Evolutionary conservation across 2,888 invertebrate genomes (phyloP).

Genomic region (Charanyca ferruginea): DNA sequence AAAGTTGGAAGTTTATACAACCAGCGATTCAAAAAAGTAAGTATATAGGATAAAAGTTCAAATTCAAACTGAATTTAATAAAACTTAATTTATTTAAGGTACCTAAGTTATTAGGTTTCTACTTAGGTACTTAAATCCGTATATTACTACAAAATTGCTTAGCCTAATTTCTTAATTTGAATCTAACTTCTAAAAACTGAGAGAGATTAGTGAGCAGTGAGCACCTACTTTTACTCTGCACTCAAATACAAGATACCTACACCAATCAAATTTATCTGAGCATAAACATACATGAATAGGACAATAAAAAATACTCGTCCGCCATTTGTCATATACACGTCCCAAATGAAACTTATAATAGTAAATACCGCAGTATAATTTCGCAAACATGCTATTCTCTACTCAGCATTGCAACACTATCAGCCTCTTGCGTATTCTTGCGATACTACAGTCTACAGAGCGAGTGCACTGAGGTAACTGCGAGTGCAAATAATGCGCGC

Average conservation of each 20-base stretch:
- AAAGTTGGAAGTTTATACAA: not conserved
- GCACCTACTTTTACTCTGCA: not conserved
- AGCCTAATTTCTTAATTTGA: not conserved
- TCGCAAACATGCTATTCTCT: conserved; percentile 13
- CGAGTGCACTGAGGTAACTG: conserved; percentile 50
- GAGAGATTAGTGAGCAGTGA: not conserved
- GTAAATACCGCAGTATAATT: conserved; percentile 21
- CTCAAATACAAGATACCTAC: not conserved
- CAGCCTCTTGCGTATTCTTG: conserved; percentile 70
- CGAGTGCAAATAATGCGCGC: conserved; percentile 75
- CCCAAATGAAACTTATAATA: conserved; percentile 2
- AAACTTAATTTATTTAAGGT: not conserved
- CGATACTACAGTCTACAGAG: conserved; percentile 60
- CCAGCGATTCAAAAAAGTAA: not conserved
- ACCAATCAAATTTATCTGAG: not conserved
- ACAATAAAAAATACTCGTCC: conserved; percentile 4
- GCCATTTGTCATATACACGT: not conserved
- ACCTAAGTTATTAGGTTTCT: too few species aligned
- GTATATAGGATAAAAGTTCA: not conserved
- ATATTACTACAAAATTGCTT: too few species aligned
- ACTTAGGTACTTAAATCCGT: not conserved
- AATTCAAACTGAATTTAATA: not conserved
- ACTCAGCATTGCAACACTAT: conserved; percentile 50
- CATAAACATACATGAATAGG: not conserved
- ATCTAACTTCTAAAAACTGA: not conserved